Evolutionary conservation across 1,140 invertebrate genomes (phyloP).

Genomic region (Atta texana): DNA sequence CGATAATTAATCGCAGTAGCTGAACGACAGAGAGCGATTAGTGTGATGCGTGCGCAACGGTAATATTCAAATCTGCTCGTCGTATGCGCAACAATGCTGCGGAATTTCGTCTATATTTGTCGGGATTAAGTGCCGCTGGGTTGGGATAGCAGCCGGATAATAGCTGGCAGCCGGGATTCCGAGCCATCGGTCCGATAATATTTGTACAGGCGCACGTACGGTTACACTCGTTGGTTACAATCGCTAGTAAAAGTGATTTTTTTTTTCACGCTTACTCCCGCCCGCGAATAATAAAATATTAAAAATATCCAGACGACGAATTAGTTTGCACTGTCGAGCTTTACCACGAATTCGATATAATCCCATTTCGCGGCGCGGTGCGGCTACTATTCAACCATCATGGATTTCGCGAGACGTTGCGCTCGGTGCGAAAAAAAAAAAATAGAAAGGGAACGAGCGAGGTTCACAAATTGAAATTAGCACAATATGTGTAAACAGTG

Average conservation of each 20-base stretch:
- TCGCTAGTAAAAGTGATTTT: not conserved
- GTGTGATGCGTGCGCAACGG: slow-evolving; percentile 63
- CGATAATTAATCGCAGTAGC: slow-evolving; percentile 76
- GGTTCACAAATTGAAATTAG: slow-evolving; percentile 16
- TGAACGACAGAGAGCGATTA: slow-evolving; percentile 74
- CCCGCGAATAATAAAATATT: slow-evolving; percentile 48
- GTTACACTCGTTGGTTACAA: slow-evolving; percentile 42
- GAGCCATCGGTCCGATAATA: slow-evolving; percentile 64
- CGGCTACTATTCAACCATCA: not conserved
- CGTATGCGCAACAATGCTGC: slow-evolving; percentile 77
- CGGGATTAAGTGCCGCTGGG: slow-evolving; percentile 74
- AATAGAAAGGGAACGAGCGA: not conserved
- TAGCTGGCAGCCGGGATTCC: slow-evolving; percentile 63
- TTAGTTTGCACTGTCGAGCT: slow-evolving; percentile 17
- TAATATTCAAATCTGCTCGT: slow-evolving; percentile 70
- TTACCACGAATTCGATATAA: slow-evolving; percentile 35
- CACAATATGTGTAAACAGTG: slow-evolving; percentile 15
- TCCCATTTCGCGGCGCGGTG: slow-evolving; percentile 14
- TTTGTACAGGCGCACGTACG: slow-evolving; percentile 49
- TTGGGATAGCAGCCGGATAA: slow-evolving; percentile 65
- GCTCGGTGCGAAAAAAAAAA: not conserved
- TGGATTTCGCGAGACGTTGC: slow-evolving; percentile 37
- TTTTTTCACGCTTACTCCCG: not conserved
- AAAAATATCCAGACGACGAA: slow-evolving; percentile 37
- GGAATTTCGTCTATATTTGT: slow-evolving; percentile 75